Base-by-base conservation (phyloP, 2,113 vertebrate genomes). In the Catagonus wagneri region DNA sequence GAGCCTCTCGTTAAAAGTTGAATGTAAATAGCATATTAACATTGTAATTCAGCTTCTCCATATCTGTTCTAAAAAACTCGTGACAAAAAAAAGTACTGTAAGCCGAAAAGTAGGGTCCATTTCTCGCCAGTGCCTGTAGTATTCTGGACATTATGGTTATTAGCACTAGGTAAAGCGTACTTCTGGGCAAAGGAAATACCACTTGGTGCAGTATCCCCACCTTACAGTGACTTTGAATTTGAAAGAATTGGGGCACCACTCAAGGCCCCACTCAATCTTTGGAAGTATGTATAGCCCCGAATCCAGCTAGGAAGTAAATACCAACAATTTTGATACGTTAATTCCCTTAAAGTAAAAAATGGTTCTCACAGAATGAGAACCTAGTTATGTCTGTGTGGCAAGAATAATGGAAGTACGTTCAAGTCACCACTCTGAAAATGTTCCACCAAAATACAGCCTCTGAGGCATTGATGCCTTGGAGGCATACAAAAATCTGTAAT, bases 1-100 rank as follows among this genome's bases (percentile, higher is more conserved):
- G 63, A 95, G 52, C 15, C 17, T 92, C 68, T 85, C 93, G 92
- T 93, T 94, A 97, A 97, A 98, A 98, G 80, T 71, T 84, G 74
- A 96, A 92, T 92, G 76, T 76, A 91, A 98, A 94, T 80, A 2
- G 1, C 83, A 23, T 50, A 95, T 97, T 97, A 97, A 96, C 76
- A 97, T 2, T 89, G 54, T 56, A 94, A 88, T 56, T 94, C 90
- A 92, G 94, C 34, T 96, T 94, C 50, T 81, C 88, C 63, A 86
- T 95, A 96, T 90, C 25, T 94, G 44, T 91, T 90, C 65, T 91
- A 88, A 94, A 96, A 88, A 94, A 85, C 94, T 93, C 78, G 44
- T 36, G 58, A 68, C 25, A 93, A 79, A 86, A 97, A 97, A 97
- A 92, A 52, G 32, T 54, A 94, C 95, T 98, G 88, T 94, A 58